These are phyloP conservation scores for Sorex maritimensis DNA, from an alignment of 2,797 vertebrate genomes.

Conservation along the genomic window DNA sequence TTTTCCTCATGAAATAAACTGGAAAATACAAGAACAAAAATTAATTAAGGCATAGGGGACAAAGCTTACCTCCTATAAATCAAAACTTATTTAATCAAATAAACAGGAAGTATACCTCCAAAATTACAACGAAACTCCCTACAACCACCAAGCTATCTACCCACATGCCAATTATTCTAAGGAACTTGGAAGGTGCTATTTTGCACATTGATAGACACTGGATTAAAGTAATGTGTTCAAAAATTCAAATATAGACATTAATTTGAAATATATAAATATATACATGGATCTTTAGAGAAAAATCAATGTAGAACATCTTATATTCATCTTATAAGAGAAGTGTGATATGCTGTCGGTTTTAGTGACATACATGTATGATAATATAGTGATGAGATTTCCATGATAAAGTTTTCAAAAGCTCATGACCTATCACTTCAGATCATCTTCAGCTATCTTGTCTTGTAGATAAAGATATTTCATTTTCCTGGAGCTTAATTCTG, in stretches of 20 bases:
- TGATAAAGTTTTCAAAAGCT: neutral
- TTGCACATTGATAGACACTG: neutral
- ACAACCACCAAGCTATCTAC: no score
- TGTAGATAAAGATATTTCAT: neutral
- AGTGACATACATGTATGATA: no score
- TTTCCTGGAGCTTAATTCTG: neutral
- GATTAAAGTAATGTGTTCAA: neutral
- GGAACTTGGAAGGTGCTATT: neutral
- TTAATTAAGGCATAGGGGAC: no score
- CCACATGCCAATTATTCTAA: no score
- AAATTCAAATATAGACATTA: conserved; percentile 1
- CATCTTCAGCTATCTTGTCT: neutral
- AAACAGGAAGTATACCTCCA: no score
- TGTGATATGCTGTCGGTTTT: neutral
- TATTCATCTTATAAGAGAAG: neutral
- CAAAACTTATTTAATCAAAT: no score
- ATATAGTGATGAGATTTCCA: neutral
- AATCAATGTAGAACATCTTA: neutral
- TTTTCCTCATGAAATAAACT: no score
- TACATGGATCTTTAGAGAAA: neutral
- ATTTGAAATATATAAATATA: neutral
- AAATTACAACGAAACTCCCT: no score
- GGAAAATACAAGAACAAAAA: no score
- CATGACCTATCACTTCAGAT: neutral
- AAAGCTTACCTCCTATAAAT: no score